Percentiles rank a stretch among this genome's conserved stretches.
Evolutionary conservation across 2,888 invertebrate genomes (phyloP).

Genomic region (Macrosoma leucophasiata): DNA sequence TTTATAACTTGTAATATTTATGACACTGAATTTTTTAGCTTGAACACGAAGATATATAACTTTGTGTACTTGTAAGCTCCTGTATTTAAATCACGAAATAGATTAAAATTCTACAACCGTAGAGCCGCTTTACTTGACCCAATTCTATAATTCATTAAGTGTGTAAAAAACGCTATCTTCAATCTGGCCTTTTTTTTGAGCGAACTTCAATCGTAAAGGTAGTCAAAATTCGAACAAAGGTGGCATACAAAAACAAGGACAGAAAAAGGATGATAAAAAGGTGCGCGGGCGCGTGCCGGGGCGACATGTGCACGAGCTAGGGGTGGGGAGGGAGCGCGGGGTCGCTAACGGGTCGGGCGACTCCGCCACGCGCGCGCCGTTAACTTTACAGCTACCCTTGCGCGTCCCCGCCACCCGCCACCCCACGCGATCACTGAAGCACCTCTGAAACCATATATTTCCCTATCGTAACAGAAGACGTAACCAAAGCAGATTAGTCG

Average conservation of each 20-base stretch:
- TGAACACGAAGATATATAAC: too few relatives aligned
- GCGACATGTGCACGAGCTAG: conserved; percentile 73
- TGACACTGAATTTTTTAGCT: too few relatives aligned
- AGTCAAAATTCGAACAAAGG: conserved; percentile 58
- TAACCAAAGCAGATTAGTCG: conserved; percentile 66
- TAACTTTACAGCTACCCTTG: conserved; percentile 32
- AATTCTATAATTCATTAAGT: conserved; percentile 4
- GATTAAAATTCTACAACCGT: too few relatives aligned
- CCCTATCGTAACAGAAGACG: conserved; percentile 54
- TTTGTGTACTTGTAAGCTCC: too few relatives aligned
- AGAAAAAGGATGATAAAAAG: conserved; percentile 63
- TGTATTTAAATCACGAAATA: too few relatives aligned
- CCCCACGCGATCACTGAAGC: conserved; percentile 44
- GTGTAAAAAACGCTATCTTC: conserved; percentile 9
- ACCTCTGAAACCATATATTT: conserved; percentile 64
- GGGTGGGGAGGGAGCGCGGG: too few relatives aligned
- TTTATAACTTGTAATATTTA: neutral
- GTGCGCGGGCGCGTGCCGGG: conserved; percentile 65
- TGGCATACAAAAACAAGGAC: conserved; percentile 57
- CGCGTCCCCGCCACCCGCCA: conserved; percentile 11
- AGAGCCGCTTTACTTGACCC: too few relatives aligned
- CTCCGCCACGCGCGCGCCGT: conserved; percentile 55
- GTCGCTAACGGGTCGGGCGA: conserved; percentile 39
- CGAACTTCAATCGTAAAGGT: conserved; percentile 20
- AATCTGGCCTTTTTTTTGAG: conserved; percentile 20